Evolutionary conservation across 2,888 invertebrate genomes (phyloP).

Genomic region (Caenorhabditis uteleia): DNA sequence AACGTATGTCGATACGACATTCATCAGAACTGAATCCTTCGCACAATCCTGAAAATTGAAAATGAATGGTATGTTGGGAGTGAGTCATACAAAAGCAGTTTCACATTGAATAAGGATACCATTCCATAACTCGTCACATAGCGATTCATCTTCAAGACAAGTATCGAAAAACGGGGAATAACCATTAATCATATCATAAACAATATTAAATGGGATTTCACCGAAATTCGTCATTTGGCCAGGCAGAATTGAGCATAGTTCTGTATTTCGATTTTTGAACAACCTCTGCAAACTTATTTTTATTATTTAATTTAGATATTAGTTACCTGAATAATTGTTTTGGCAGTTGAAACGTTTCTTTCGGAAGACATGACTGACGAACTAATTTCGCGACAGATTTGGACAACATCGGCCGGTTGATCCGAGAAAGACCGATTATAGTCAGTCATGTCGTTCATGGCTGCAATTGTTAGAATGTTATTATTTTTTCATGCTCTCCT

Average conservation of each 20-base stretch:
- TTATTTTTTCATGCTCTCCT: no score
- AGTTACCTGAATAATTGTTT: constrained; percentile 29
- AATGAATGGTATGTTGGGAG: no score
- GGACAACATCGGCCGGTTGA: constrained; percentile 23
- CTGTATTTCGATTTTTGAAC: constrained; percentile 34
- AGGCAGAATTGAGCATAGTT: constrained; percentile 40
- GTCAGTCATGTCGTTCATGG: no score
- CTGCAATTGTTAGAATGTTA: no score
- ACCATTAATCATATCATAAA: constrained; percentile 30
- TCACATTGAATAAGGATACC: constrained; percentile 39
- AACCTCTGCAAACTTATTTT: constrained; percentile 21
- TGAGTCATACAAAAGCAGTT: constrained; percentile 1
- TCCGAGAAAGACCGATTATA: neutral
- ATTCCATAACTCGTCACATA: constrained; percentile 41
- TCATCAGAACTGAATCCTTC: constrained; percentile 38
- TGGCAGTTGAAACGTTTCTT: constrained; percentile 16
- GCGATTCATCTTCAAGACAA: constrained; percentile 33
- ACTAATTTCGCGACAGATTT: constrained; percentile 34
- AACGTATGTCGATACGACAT: constrained; percentile 34
- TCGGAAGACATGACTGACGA: constrained; percentile 12
- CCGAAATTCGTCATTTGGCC: constrained; percentile 6
- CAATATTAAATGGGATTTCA: constrained; percentile 17
- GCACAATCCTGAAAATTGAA: constrained; percentile 17
- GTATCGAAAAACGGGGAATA: constrained; percentile 43
- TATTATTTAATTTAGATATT: neutral